Percentiles rank a stretch among this genome's conserved stretches.
phyloP scores from a whole-genome alignment of 2,888 invertebrate species.

The Cotesia congregata region DNA sequence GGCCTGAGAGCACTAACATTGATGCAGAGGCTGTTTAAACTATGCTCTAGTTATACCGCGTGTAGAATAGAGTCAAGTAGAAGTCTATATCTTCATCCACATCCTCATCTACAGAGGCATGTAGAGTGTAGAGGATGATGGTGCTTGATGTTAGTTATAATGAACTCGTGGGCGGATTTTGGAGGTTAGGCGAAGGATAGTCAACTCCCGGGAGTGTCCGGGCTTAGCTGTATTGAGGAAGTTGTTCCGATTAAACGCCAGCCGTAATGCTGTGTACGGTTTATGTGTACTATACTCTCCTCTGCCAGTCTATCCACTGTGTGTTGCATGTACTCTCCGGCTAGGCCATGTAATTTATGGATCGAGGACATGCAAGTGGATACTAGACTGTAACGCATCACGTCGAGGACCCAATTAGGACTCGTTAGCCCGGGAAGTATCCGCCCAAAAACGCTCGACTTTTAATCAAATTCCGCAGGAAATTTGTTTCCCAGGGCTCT shows the following conservation, averaged over 20 bases:
- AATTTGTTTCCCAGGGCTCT: background rate
- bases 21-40: background rate
- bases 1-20: background rate
- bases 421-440: constrained; percentile 51
- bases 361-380: constrained; percentile 3
- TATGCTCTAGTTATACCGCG: background rate
- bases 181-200: constrained; percentile 24
- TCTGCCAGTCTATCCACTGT: too few species aligned
- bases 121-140: constrained; percentile 23
- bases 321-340: background rate
- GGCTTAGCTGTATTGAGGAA: constrained; percentile 18
- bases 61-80: constrained; percentile 5
- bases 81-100: background rate
- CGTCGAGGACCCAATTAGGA: constrained; percentile 57
- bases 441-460: constrained; percentile 6
- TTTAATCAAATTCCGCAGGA: too few species aligned
- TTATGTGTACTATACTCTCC: background rate
- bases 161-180: constrained; percentile 29
- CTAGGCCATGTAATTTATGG: background rate
- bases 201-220: constrained; percentile 2
- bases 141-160: constrained; percentile 23
- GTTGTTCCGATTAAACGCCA: constrained; percentile 34
- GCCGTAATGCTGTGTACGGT: background rate
- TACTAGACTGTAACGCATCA: constrained; percentile 23
- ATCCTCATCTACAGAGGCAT: background rate